Conservation (phyloP, 2,113 vertebrate genomes). For the Vidua macroura region DNA sequence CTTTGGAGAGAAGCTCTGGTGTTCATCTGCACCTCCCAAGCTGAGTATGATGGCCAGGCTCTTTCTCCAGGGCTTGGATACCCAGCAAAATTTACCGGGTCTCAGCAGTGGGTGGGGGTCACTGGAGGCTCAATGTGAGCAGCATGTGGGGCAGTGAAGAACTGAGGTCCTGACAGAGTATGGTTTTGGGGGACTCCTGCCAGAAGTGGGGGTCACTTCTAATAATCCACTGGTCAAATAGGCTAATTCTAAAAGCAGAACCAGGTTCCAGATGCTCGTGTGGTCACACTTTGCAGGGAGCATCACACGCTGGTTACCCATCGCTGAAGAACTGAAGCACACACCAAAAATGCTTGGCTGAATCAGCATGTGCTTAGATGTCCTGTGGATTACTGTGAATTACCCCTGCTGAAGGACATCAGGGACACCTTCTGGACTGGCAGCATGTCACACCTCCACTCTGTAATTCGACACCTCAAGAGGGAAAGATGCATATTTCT, state of each 20-base stretch:
- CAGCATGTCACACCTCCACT: not conserved
- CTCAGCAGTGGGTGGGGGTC: not conserved
- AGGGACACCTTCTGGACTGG: not conserved
- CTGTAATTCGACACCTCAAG: not conserved
- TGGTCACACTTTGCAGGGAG: not conserved
- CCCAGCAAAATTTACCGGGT: not conserved
- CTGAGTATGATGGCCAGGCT: not conserved
- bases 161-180: not conserved
- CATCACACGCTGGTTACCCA: not conserved
- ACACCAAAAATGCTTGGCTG: not conserved
- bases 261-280: rapidly evolving
- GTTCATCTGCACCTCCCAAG: not conserved
- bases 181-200: not conserved
- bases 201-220: not conserved
- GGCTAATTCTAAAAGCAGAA: not conserved
- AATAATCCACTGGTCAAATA: not conserved
- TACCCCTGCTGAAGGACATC: not conserved
- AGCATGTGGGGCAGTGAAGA: not conserved
- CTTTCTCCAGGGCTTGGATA: not conserved
- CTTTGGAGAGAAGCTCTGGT: conserved; percentile 27
- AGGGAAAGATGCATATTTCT: not conserved
- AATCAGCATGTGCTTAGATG: not conserved
- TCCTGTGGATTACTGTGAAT: not conserved
- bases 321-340: not conserved
- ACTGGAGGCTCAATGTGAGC: not conserved